Percentiles rank a stretch among this genome's conserved stretches.
These are phyloP conservation scores for Bombus impatiens DNA, from an alignment of 1,140 invertebrate genomes.

Conservation along the genomic window DNA sequence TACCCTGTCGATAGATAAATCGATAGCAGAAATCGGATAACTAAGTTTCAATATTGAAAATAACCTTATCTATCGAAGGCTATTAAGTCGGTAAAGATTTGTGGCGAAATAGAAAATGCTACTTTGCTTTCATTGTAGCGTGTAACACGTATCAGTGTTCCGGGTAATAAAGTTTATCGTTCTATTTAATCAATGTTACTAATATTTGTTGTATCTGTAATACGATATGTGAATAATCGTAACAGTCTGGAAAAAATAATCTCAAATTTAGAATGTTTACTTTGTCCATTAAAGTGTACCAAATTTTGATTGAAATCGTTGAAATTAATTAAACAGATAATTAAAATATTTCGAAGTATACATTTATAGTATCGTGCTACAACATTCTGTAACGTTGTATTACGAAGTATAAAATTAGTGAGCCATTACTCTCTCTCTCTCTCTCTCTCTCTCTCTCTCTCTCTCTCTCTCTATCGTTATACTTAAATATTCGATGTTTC, in stretches of 20 bases:
- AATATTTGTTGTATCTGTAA: not conserved
- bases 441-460: too few species aligned
- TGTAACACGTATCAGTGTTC: not conserved
- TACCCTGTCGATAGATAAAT: not conserved
- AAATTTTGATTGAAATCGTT: not conserved
- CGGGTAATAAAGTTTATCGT: not conserved
- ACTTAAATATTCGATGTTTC: not conserved
- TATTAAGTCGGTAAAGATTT: not conserved
- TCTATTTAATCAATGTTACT: too few species aligned
- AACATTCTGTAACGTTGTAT: too few species aligned
- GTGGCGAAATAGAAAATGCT: not conserved
- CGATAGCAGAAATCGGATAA: conserved; percentile 14
- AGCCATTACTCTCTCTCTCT: too few species aligned
- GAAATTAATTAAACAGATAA: too few species aligned
- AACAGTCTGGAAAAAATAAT: not conserved
- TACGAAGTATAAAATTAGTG: too few species aligned
- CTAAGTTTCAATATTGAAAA: not conserved
- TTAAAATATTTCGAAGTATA: too few species aligned
- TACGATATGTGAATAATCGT: not conserved
- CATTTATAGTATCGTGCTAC: too few species aligned
- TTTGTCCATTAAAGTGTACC: not conserved
- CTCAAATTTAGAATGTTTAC: not conserved
- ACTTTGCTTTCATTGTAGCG: not conserved
- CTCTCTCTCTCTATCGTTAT: too few species aligned
- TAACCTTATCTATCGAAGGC: not conserved